Conservation (phyloP, 1,140 invertebrate species). For the Sminthurinus signatus region DNA sequence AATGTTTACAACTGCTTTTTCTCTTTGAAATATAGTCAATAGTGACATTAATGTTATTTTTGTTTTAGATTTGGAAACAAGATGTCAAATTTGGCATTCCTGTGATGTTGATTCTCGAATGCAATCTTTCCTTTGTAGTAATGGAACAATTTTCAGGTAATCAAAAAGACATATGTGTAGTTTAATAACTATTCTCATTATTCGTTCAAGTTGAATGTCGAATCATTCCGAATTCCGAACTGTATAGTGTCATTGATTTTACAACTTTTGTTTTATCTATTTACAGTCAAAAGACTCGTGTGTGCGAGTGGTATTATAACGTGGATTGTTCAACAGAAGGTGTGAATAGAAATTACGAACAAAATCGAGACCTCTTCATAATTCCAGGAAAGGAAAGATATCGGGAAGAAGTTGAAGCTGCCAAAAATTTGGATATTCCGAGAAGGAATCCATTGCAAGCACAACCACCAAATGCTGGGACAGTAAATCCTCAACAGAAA, state of each 20-base stretch:
- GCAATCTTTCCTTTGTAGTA: slow-evolving; percentile 67
- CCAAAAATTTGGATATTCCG: neutral
- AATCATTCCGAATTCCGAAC: too few relatives aligned
- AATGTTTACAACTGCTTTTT: too few relatives aligned
- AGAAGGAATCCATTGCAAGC: neutral
- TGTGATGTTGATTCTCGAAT: slow-evolving; percentile 28
- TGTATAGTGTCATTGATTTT: too few relatives aligned
- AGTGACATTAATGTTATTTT: too few relatives aligned
- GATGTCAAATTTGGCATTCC: slow-evolving; percentile 39
- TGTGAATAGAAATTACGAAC: slow-evolving; percentile 30
- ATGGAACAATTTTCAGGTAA: slow-evolving; percentile 83
- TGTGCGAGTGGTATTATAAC: slow-evolving; percentile 91
- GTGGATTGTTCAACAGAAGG: slow-evolving; percentile 48
- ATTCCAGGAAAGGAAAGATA: too few relatives aligned
- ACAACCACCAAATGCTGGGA: neutral
- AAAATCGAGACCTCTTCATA: slow-evolving; percentile 34
- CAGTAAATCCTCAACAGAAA: neutral
- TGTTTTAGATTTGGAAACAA: slow-evolving; percentile 30
- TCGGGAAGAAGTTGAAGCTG: neutral
- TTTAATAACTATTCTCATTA: too few relatives aligned
- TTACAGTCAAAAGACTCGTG: too few relatives aligned
- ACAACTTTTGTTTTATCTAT: too few relatives aligned
- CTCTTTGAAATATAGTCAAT: too few relatives aligned
- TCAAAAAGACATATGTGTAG: too few relatives aligned
- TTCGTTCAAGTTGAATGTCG: too few relatives aligned